Base-by-base conservation (phyloP, 2,888 invertebrate species). In the Phengaris arion region DNA sequence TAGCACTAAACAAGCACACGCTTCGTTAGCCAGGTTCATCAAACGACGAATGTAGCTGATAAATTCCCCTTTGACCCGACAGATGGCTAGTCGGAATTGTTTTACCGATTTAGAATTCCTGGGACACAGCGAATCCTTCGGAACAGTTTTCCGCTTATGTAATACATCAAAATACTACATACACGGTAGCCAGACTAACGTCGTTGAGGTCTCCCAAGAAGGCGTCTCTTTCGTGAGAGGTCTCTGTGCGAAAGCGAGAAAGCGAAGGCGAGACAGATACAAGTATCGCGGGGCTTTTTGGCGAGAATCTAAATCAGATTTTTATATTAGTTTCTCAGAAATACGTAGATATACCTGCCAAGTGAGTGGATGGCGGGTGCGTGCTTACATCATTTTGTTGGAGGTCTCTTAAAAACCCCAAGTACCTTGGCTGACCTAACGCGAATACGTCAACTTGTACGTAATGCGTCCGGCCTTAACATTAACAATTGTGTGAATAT, bases 401-500 rank as follows among this genome's bases (percentile, higher is more conserved):
- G 64, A 64, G 64, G 64, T 64, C 64, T 64, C 35, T 12, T 0
- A 64, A 45, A 64, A 10, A 35, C 6, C 35, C 64, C 64, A 35
- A 35, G 45, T 12, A 12, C 35, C 64, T 35, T 64, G 64, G 64
- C 64, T 35, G 64, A 64, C 35, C 64, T 35, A 64, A 35, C 35
- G 64, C 35, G 0, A 12, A 64, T 12, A 64, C 64, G 35, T 64
- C 64, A 45, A 45, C 64, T 55, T 54, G 59, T 64, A 13, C 64
- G 45, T 35, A 45, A 64, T 64, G 35, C 64, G 35, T 45, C 45
- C 35, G 64, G 64, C 35, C 57, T 74, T 57, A 72, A 68, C 74
- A 72, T 52, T 45, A 68, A 75, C 68, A 75, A 75, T 64, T 45
- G 64, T 64, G 64, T 64, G 45, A 64, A 64, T 35, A 64, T 64